Percentiles rank a stretch among this genome's conserved stretches.
Evolutionary conservation across 2,113 vertebrate genomes (phyloP).

Genomic region (Lepisosteus osseus): DNA sequence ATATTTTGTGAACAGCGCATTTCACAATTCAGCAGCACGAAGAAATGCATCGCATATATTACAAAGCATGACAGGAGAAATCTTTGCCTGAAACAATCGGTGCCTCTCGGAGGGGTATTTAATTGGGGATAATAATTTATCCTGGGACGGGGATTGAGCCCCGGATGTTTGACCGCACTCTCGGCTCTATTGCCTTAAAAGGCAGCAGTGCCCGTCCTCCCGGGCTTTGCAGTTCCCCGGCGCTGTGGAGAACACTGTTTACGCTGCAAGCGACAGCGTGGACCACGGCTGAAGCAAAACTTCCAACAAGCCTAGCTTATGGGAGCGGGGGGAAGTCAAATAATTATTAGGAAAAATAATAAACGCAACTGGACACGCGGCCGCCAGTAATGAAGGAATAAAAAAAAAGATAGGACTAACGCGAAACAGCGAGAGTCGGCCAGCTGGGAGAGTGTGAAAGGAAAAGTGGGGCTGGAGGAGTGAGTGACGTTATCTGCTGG

Average conservation of each 20-base stretch:
- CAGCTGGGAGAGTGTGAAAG: constrained; percentile 45
- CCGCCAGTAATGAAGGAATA: not conserved
- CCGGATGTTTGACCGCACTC: constrained; percentile 39
- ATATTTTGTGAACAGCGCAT: no score
- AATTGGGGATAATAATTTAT: constrained; percentile 9
- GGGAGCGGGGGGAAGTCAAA: not conserved
- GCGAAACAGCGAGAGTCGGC: constrained; percentile 24
- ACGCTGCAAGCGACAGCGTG: no score
- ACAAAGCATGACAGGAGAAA: no score
- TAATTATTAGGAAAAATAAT: not conserved
- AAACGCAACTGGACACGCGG: not conserved
- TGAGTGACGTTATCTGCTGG: constrained; percentile 62
- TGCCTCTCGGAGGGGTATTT: not conserved
- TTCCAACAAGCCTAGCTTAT: not conserved
- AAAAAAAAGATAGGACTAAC: constrained; percentile 23
- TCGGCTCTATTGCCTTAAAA: constrained; percentile 58
- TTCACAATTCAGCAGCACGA: no score
- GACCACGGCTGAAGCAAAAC: no score
- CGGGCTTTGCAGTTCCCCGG: not conserved
- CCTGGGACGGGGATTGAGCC: constrained; percentile 24
- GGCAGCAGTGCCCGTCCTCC: constrained; percentile 42
- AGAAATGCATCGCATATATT: no score
- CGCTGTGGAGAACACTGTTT: no score
- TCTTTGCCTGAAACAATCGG: no score
- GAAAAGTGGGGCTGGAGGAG: constrained; percentile 60